phyloP scores from a whole-genome alignment of 2,797 vertebrate genomes.

The Sebastes steindachneri region DNA sequence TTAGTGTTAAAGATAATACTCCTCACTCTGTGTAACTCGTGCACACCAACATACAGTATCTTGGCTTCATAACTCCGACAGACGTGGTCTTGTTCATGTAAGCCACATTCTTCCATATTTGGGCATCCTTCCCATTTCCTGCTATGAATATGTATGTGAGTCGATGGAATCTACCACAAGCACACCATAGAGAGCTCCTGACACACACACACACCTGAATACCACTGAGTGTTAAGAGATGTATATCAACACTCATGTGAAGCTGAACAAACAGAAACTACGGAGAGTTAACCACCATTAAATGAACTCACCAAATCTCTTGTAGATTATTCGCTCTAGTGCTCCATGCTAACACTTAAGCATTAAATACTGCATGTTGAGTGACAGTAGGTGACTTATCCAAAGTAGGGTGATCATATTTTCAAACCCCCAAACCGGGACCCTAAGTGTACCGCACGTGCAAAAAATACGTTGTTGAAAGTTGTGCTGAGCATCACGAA shows the following conservation, averaged over 20 bases:
- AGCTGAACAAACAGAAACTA: constrained; percentile 24
- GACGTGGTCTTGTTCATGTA: constrained; percentile 45
- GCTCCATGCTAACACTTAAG: not conserved
- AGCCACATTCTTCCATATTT: constrained; percentile 52
- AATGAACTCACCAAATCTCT: constrained; percentile 6
- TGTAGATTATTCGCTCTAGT: not conserved
- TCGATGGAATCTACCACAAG: constrained; percentile 52
- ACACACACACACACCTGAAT: constrained; percentile 34
- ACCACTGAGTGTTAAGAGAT: constrained; percentile 33
- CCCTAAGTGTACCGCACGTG: no score
- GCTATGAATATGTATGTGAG: constrained; percentile 67
- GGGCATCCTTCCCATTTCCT: constrained; percentile 56
- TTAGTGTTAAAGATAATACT: constrained; percentile 45
- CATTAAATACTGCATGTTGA: not conserved
- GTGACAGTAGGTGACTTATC: not conserved
- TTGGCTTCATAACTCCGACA: constrained; percentile 30
- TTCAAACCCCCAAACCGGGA: no score
- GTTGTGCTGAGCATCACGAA: no score
- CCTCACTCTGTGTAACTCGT: not conserved
- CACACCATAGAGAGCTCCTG: constrained; percentile 42
- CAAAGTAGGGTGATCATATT: not conserved
- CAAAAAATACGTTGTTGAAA: not conserved
- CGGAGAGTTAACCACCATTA: not conserved
- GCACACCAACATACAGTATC: not conserved
- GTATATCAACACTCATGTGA: constrained; percentile 36